Conservation (phyloP, 2,888 invertebrate genomes). For the Spisula subtruncata region DNA sequence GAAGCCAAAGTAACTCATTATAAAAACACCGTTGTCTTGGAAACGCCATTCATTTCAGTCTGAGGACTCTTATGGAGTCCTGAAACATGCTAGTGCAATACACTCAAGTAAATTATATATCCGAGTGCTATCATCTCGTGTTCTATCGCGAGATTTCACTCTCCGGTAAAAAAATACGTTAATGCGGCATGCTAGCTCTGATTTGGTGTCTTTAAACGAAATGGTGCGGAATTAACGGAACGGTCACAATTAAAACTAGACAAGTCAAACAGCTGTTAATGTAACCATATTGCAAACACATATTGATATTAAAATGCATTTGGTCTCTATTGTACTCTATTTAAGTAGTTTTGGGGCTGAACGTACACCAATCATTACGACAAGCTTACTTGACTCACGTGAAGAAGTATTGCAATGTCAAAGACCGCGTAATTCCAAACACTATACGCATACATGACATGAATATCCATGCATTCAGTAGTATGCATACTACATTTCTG, state of each 20-base stretch:
- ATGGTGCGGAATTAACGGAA: slow-evolving; percentile 9
- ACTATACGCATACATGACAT: not conserved
- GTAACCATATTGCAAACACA: not conserved
- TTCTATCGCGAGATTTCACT: slow-evolving; percentile 2
- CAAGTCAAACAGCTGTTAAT: not conserved
- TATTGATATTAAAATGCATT: not conserved
- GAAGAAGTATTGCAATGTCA: not conserved
- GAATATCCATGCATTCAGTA: not conserved
- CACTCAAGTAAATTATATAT: slow-evolving; percentile 18
- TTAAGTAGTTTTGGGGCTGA: too few relatives aligned
- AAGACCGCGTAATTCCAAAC: not conserved
- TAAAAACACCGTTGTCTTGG: slow-evolving; percentile 51
- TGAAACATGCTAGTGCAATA: slow-evolving; percentile 38
- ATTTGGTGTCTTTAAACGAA: slow-evolving; percentile 7
- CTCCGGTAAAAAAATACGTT: not conserved
- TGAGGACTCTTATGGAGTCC: slow-evolving; percentile 39
- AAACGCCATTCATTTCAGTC: slow-evolving; percentile 42
- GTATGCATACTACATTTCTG: not conserved
- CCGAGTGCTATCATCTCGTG: not conserved
- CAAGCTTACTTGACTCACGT: not conserved
- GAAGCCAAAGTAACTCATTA: slow-evolving; percentile 59
- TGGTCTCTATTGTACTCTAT: too few relatives aligned
- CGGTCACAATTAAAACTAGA: not conserved
- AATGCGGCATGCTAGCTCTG: slow-evolving; percentile 12
- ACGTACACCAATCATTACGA: too few relatives aligned